These are phyloP conservation scores for Parasteatoda tepidariorum DNA, from an alignment of 1,140 invertebrate species.

Conservation along the genomic window DNA sequence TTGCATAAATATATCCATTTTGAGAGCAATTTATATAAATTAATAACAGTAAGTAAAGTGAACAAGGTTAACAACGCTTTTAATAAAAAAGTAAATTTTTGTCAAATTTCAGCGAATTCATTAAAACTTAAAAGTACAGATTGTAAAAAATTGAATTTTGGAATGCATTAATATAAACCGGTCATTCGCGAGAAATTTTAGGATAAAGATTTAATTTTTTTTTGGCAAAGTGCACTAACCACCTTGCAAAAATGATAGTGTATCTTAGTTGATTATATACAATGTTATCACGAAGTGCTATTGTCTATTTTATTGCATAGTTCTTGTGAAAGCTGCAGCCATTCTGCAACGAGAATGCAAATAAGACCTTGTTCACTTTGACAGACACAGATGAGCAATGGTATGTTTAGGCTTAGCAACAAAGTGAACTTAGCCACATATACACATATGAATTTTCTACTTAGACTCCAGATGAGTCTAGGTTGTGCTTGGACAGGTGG, in stretches of 20 bases:
- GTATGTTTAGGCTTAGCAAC: conserved; percentile 60
- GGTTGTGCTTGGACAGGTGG: conserved; percentile 61
- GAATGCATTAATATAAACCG: neutral
- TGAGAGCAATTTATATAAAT: conserved; percentile 34
- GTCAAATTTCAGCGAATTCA: neutral
- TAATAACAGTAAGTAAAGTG: conserved; percentile 55
- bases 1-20: conserved; percentile 55
- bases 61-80: conserved; percentile 43
- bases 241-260: conserved; percentile 26
- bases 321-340: conserved; percentile 29
- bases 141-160: neutral
- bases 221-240: conserved; percentile 29
- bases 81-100: neutral
- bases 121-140: neutral
- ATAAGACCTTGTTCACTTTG: conserved; percentile 60
- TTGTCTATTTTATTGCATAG: conserved; percentile 49
- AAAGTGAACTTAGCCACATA: conserved; percentile 60
- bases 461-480: conserved; percentile 51
- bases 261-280: conserved; percentile 13
- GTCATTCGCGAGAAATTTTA: neutral
- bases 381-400: conserved; percentile 60
- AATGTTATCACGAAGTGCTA: conserved; percentile 35
- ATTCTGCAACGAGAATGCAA: conserved; percentile 40
- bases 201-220: conserved; percentile 2
- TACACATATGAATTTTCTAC: conserved; percentile 58